phyloP scores from a whole-genome alignment of 2,797 vertebrate species.

The Arnoldichthys spilopterus region DNA sequence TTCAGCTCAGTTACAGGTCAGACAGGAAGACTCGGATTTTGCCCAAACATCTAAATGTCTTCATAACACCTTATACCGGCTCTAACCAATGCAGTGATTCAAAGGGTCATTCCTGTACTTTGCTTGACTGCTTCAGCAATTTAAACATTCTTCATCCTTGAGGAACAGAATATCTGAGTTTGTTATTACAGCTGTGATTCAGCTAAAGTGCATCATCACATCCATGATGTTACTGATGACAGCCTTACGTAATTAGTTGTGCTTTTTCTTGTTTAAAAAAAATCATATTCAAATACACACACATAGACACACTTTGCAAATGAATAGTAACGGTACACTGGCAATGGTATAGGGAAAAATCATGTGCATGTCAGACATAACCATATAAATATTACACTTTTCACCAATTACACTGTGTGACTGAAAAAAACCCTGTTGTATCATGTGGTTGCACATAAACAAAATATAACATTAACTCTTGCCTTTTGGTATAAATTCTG shows the following conservation, averaged over 20 bases:
- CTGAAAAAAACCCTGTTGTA: background rate
- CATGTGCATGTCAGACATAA: too few relatives aligned
- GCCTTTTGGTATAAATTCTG: background rate
- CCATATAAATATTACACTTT: too few relatives aligned
- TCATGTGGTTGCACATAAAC: background rate
- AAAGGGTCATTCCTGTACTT: too few relatives aligned
- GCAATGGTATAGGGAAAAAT: too few relatives aligned
- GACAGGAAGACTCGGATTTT: conserved; percentile 48
- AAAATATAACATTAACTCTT: background rate
- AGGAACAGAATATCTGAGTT: background rate
- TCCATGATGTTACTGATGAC: background rate
- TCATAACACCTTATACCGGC: background rate
- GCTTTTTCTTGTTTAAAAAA: too few relatives aligned
- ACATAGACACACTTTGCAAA: too few relatives aligned
- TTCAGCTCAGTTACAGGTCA: conserved; percentile 50
- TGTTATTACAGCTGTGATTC: background rate
- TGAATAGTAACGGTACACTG: too few relatives aligned
- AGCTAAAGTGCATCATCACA: background rate
- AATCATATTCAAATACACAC: too few relatives aligned
- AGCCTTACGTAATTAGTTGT: too few relatives aligned
- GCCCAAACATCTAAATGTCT: conserved; percentile 26
- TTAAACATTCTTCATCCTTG: background rate
- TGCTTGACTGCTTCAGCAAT: background rate
- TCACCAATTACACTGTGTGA: background rate
- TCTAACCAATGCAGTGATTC: background rate